Percentiles rank a stretch among this genome's conserved stretches.
phyloP scores from a whole-genome alignment of 2,888 invertebrate species.

The Byasa hedistus region DNA sequence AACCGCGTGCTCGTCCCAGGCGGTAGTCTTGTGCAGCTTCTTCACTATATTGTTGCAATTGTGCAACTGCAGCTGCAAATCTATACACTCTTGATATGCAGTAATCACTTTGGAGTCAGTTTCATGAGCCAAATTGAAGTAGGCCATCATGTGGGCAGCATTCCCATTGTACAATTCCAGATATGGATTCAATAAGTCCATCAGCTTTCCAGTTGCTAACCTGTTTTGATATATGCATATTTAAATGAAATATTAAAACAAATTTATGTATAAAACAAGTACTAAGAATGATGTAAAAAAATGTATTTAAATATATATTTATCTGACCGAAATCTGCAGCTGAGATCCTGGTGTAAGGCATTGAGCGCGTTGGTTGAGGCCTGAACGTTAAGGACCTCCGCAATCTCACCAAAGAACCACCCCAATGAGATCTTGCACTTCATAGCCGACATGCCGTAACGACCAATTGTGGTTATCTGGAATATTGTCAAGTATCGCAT shows the following conservation, averaged over 20 bases:
- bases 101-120: constrained; percentile 76
- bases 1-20: constrained; percentile 55
- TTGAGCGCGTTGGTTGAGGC: constrained; percentile 68
- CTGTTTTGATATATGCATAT: constrained; percentile 79
- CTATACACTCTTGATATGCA: constrained; percentile 87
- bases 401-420: constrained; percentile 95
- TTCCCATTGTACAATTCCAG: constrained; percentile 89
- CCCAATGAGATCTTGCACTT: constrained; percentile 94
- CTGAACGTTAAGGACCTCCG: constrained; percentile 84
- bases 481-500: neutral
- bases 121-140: constrained; percentile 84
- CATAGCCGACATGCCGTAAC: constrained; percentile 94
- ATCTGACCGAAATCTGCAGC: constrained; percentile 66
- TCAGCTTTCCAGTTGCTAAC: constrained; percentile 90
- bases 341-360: constrained; percentile 68
- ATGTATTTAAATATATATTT: neutral
- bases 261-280: neutral
- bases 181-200: constrained; percentile 88
- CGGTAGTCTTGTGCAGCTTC: constrained; percentile 83
- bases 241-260: neutral
- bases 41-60: constrained; percentile 87
- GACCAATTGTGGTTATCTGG: constrained; percentile 93
- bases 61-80: constrained; percentile 93
- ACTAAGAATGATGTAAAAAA: no score
- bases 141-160: constrained; percentile 90